Conservation (phyloP, 1,140 invertebrate genomes). For the Aphaenogaster floridana region DNA sequence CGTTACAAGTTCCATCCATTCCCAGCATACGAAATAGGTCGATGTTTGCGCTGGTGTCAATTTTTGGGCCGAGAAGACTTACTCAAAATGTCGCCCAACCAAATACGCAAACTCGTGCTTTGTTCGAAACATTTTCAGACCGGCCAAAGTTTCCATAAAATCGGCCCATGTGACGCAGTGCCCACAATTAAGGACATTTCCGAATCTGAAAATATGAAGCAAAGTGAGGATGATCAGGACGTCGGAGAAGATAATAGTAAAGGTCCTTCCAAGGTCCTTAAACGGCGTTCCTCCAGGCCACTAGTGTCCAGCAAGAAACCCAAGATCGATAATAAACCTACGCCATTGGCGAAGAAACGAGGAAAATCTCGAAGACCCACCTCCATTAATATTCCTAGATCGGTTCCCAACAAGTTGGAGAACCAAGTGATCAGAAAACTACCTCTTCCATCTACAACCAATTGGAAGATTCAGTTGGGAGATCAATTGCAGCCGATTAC, state of each 20-base stretch:
- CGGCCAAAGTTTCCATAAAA: constrained; percentile 83
- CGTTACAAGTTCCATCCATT: constrained; percentile 86
- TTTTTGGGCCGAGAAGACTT: constrained; percentile 85
- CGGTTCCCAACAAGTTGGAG: constrained; percentile 79
- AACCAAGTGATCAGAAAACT: constrained; percentile 80
- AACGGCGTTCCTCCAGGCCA: constrained; percentile 71
- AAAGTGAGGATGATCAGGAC: constrained; percentile 67
- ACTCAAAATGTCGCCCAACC: constrained; percentile 86
- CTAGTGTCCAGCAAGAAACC: constrained; percentile 85
- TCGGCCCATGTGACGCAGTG: constrained; percentile 84
- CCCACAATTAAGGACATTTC: constrained; percentile 79
- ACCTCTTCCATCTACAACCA: constrained; percentile 81
- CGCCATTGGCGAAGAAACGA: constrained; percentile 85
- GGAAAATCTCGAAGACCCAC: constrained; percentile 84
- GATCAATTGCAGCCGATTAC: constrained; percentile 84
- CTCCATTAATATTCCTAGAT: constrained; percentile 83
- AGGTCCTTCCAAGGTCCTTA: constrained; percentile 62
- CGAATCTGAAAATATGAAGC: constrained; percentile 2
- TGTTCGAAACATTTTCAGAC: constrained; percentile 85
- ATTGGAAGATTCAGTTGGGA: constrained; percentile 82
- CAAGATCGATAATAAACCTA: constrained; percentile 83
- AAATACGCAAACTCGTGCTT: constrained; percentile 84
- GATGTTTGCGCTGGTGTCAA: constrained; percentile 85
- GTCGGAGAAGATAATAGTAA: constrained; percentile 61
- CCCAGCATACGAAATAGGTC: constrained; percentile 85